These are phyloP conservation scores for Phrynosoma blainvillii DNA, from an alignment of 2,113 vertebrate species.

Conservation along the genomic window DNA sequence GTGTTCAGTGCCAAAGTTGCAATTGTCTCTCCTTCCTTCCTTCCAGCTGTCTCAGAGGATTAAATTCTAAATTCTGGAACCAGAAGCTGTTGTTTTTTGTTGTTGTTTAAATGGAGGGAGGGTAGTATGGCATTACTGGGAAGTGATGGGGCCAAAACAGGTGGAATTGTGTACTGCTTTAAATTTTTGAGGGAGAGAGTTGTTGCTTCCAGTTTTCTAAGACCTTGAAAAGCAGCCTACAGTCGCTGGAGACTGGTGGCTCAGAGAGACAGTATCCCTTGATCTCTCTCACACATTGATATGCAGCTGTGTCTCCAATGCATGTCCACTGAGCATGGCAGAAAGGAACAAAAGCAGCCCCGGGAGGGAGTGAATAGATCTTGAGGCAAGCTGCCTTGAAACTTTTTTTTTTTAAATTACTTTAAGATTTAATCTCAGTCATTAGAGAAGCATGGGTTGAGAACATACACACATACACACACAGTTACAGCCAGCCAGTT, in stretches of 20 bases:
- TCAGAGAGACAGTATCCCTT: conserved; percentile 19
- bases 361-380: conserved; percentile 19
- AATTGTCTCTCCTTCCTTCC: conserved; percentile 21
- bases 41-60: conserved; percentile 56
- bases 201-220: conserved; percentile 34
- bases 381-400: not conserved
- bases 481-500: not conserved
- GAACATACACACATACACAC: not conserved
- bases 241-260: conserved; percentile 15
- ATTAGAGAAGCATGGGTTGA: not conserved
- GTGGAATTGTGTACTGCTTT: conserved; percentile 44
- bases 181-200: conserved; percentile 28
- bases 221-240: conserved; percentile 11
- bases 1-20: conserved; percentile 1
- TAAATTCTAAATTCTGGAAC: conserved; percentile 34
- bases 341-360: conserved; percentile 20
- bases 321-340: conserved; percentile 2
- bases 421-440: conserved; percentile 16
- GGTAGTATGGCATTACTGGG: rapidly evolving
- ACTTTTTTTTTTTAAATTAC: conserved; percentile 5
- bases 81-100: conserved; percentile 1
- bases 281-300: conserved; percentile 11
- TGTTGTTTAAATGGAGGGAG: not conserved
- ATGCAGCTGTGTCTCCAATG: conserved; percentile 23
- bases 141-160: conserved; percentile 29